Conservation (phyloP, 2,888 invertebrate genomes). For the Parascotia fuliginaria region DNA sequence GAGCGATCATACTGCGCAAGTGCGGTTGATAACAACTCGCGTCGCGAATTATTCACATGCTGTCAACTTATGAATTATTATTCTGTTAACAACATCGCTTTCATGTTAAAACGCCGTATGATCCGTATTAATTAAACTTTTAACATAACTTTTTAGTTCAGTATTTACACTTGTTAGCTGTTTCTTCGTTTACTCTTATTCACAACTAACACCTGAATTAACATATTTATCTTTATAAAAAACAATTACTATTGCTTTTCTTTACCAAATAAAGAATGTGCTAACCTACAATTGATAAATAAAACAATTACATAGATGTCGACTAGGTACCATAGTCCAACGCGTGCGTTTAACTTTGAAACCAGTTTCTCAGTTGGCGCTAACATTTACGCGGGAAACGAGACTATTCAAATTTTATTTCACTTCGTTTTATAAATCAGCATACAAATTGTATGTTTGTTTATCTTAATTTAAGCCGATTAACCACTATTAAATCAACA, state of each 20-base stretch:
- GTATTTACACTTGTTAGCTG: neutral
- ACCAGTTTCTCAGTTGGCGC: slow-evolving; percentile 5
- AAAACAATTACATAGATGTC: no score
- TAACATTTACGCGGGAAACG: slow-evolving; percentile 37
- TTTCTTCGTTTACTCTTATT: neutral
- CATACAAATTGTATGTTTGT: slow-evolving; percentile 14
- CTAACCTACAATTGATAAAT: slow-evolving; percentile 16
- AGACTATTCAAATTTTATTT: neutral
- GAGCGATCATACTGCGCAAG: slow-evolving; percentile 74
- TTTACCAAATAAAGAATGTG: neutral
- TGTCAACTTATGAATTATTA: slow-evolving; percentile 81
- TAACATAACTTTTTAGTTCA: no score
- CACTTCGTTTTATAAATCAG: neutral
- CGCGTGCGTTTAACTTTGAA: slow-evolving; percentile 12
- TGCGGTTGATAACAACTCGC: slow-evolving; percentile 73
- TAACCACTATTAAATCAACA: slow-evolving; percentile 13
- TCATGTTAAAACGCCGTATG: slow-evolving; percentile 63
- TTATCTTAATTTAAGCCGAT: slow-evolving; percentile 7
- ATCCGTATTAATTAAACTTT: slow-evolving; percentile 55
- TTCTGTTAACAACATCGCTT: slow-evolving; percentile 67
- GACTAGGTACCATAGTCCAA: slow-evolving; percentile 3
- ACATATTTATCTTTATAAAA: neutral
- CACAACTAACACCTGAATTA: neutral
- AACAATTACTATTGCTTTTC: neutral
- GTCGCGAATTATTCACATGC: slow-evolving; percentile 79